Conservation (phyloP, 2,113 vertebrate genomes). For the Bubo blakistoni region DNA sequence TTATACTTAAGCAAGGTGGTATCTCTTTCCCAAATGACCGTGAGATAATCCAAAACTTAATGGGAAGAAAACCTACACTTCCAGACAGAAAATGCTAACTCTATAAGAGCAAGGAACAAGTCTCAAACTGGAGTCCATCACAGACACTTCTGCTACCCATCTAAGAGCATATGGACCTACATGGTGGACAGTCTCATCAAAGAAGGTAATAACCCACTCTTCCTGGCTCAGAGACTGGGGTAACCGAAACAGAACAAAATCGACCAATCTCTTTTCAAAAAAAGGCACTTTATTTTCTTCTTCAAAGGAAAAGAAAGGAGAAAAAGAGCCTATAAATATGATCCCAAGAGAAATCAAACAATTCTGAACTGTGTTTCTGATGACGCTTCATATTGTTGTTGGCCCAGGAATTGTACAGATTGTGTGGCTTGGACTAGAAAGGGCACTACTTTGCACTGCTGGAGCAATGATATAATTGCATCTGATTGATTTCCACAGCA, state of each 20-base stretch:
- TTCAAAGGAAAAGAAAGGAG: background rate
- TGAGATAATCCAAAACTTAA: background rate
- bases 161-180: background rate
- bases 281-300: background rate
- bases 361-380: background rate
- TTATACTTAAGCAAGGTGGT: background rate
- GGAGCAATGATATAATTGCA: background rate
- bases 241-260: background rate
- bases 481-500: background rate
- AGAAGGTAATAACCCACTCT: background rate
- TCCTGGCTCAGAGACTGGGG: background rate
- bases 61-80: background rate
- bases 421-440: background rate
- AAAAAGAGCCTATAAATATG: background rate
- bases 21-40: accelerated
- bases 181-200: background rate
- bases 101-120: background rate
- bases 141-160: background rate
- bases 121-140: background rate
- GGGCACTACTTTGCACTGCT: accelerated
- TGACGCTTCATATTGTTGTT: background rate
- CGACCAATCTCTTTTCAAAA: background rate
- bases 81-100: background rate
- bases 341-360: background rate
- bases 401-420: background rate